These are phyloP conservation scores for Eurypyga helias DNA, from an alignment of 2,113 vertebrate species.

Conservation along the genomic window DNA sequence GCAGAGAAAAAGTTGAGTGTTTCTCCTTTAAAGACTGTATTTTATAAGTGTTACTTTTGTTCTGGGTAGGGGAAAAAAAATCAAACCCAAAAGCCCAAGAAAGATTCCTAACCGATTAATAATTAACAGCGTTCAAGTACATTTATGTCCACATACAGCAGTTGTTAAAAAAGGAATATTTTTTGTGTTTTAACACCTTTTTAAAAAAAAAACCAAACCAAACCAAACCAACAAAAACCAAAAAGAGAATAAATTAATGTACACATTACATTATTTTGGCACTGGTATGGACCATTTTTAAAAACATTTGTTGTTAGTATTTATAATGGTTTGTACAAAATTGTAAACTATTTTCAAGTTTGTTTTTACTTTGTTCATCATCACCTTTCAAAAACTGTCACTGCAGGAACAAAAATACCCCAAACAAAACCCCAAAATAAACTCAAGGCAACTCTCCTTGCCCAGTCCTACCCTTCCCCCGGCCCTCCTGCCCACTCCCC, in stretches of 20 bases:
- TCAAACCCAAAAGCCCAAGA: conserved; percentile 15
- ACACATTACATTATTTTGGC: conserved; percentile 63
- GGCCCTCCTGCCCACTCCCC: not conserved
- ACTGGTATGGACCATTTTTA: conserved; percentile 54
- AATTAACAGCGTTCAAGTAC: conserved; percentile 67
- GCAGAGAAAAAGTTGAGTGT: not conserved
- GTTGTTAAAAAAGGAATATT: conserved; percentile 57
- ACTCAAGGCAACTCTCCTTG: not conserved
- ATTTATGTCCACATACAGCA: conserved; percentile 68
- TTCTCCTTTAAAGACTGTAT: conserved; percentile 54
- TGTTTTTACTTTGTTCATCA: not conserved
- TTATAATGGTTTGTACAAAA: conserved; percentile 70
- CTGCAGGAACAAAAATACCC: not conserved
- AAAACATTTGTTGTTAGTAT: conserved; percentile 61
- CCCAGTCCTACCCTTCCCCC: not conserved
- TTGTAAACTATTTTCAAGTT: conserved; percentile 72
- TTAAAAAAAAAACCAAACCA: not conserved
- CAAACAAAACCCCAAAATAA: not conserved
- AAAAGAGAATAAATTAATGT: not conserved
- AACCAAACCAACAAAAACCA: too few species aligned
- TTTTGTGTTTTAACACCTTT: conserved; percentile 15
- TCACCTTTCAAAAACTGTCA: conserved; percentile 50
- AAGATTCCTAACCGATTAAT: conserved; percentile 55
- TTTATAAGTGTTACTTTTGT: conserved; percentile 46
- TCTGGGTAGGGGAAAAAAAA: conserved; percentile 35